Evolutionary conservation across 92 coral and sea anemone genomes (phyloP).

Genomic region (Parazoanthus atlanticus): DNA sequence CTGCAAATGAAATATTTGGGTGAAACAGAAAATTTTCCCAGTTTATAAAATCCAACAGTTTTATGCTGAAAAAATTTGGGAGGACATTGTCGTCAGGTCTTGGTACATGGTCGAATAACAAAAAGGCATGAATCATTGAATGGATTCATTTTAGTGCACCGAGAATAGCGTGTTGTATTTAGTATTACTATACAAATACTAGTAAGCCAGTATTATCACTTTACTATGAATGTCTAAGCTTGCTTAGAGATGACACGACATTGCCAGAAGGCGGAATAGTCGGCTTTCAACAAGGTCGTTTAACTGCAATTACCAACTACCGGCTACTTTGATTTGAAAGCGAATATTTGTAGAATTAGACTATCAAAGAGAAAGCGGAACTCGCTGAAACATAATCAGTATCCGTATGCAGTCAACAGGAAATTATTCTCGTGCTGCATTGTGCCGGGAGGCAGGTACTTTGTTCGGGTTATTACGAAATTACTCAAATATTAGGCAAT

Average conservation of each 20-base stretch:
- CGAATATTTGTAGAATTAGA: neutral
- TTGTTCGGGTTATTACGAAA: neutral
- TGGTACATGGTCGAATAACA: too few relatives aligned
- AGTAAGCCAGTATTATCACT: too few relatives aligned
- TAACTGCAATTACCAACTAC: neutral
- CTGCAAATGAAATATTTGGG: too few relatives aligned
- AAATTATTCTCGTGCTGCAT: neutral
- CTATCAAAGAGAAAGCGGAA: neutral
- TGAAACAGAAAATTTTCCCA: too few relatives aligned
- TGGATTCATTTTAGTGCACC: too few relatives aligned
- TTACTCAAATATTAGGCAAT: neutral
- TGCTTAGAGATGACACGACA: neutral
- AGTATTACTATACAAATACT: too few relatives aligned
- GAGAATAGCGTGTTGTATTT: too few relatives aligned
- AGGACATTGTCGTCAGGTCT: too few relatives aligned
- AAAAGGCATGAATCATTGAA: too few relatives aligned
- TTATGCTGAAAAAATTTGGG: too few relatives aligned
- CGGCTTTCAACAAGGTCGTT: neutral
- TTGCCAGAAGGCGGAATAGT: neutral
- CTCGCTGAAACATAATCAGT: neutral
- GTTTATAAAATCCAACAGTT: too few relatives aligned
- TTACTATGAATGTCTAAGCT: neutral
- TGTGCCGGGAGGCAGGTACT: neutral
- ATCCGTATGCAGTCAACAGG: neutral
- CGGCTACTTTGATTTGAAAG: neutral